Evolutionary conservation across 92 coral and sea anemone genomes (phyloP).

Genomic region (Paramuricea clavata): DNA sequence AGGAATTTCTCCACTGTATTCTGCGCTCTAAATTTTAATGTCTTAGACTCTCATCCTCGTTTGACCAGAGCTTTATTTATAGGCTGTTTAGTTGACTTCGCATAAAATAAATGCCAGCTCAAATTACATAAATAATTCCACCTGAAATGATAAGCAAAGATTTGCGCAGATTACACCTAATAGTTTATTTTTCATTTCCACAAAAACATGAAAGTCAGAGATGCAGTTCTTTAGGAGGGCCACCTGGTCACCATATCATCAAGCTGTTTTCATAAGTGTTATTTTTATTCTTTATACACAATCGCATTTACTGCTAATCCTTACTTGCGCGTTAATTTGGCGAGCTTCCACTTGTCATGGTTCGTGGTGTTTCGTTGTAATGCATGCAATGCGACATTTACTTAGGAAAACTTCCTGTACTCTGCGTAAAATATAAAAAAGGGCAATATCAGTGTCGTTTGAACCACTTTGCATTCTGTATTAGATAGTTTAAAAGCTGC

Average conservation of each 20-base stretch:
- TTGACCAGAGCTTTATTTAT: too few species aligned
- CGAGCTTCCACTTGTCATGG: conserved; percentile 3
- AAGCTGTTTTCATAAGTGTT: not conserved
- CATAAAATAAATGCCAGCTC: too few species aligned
- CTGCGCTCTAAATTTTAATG: too few species aligned
- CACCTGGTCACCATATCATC: conserved; percentile 1
- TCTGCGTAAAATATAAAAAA: not conserved
- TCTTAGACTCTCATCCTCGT: too few species aligned
- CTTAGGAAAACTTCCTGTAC: not conserved
- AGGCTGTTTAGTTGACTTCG: too few species aligned
- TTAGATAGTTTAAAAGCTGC: not conserved
- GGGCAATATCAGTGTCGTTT: not conserved
- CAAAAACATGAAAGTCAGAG: not conserved
- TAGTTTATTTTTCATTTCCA: not conserved
- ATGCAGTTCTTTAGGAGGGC: not conserved
- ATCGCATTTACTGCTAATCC: conserved; percentile 14
- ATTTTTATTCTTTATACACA: conserved; percentile 7
- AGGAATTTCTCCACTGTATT: too few species aligned
- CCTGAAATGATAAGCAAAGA: not conserved
- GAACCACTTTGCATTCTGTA: not conserved
- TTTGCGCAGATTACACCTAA: not conserved
- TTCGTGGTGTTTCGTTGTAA: not conserved
- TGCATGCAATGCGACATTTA: not conserved
- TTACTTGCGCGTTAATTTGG: not conserved
- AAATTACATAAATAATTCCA: too few species aligned